Percentiles rank a stretch among this genome's conserved stretches.
phyloP scores from a whole-genome alignment of 35 echinoderm and acorn worm genomes.

The Chiridota heheva region DNA sequence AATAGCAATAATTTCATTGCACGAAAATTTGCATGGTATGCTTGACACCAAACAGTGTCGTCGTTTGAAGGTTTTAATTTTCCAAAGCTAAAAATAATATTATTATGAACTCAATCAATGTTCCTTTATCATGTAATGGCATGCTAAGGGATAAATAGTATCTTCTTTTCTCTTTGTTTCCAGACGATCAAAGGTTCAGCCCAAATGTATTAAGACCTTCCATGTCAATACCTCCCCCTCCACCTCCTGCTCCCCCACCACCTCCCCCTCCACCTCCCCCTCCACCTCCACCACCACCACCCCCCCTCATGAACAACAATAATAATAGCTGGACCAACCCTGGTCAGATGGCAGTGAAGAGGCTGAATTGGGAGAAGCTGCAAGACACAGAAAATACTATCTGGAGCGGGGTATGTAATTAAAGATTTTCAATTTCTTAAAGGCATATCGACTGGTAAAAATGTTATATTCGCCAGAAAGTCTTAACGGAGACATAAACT shows the following conservation, averaged over 20 bases:
- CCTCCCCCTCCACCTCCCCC: slow-evolving; percentile 65
- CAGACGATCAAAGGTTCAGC: no score
- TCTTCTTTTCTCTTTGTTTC: no score
- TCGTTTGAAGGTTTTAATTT: no score
- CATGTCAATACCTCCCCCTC: background rate
- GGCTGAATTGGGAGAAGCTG: slow-evolving; percentile 97
- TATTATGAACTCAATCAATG: no score
- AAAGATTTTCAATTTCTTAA: background rate
- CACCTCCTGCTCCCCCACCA: slow-evolving; percentile 32
- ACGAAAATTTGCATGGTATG: no score
- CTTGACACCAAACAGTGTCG: no score
- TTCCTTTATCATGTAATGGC: no score
- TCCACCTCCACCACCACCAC: slow-evolving; percentile 67
- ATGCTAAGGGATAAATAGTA: no score
- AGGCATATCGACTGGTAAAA: no score
- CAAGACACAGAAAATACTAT: slow-evolving; percentile 93
- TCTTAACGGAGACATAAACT: background rate
- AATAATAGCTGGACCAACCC: slow-evolving; percentile 44
- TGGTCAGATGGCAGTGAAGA: slow-evolving; percentile 86
- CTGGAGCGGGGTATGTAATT: slow-evolving; percentile 89
- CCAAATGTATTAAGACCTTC: no score
- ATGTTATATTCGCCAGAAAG: background rate
- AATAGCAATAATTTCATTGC: no score
- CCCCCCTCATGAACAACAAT: slow-evolving; percentile 39
- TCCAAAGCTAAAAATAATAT: no score